These are phyloP conservation scores for Lysandra coridon DNA, from an alignment of 2,888 invertebrate species.

Conservation along the genomic window DNA sequence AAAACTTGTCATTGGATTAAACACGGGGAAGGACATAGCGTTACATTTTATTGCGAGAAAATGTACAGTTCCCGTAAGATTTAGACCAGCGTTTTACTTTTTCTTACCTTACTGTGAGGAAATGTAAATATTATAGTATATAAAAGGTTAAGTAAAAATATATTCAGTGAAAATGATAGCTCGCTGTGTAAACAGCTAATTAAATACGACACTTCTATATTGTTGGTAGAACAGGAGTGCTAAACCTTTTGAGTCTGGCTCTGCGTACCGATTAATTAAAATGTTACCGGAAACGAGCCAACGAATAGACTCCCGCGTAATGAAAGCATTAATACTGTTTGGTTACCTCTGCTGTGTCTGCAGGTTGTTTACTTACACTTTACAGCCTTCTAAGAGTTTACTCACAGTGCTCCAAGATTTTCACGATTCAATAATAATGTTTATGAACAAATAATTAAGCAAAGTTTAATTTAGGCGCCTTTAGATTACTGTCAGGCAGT, in stretches of 20 bases:
- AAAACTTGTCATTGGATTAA: too few relatives aligned
- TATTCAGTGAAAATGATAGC: not conserved
- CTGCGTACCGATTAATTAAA: conserved; percentile 4
- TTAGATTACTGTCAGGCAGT: too few relatives aligned
- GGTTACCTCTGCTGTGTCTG: not conserved
- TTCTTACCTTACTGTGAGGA: too few relatives aligned
- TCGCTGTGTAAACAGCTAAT: not conserved
- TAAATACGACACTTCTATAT: conserved; percentile 6
- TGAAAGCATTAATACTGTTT: conserved; percentile 17
- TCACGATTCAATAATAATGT: too few relatives aligned
- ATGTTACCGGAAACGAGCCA: conserved; percentile 1
- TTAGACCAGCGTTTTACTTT: too few relatives aligned
- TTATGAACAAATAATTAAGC: too few relatives aligned
- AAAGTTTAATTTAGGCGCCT: too few relatives aligned
- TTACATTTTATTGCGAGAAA: too few relatives aligned
- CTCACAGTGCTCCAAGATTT: not conserved
- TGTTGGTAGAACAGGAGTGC: not conserved
- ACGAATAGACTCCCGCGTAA: conserved; percentile 2
- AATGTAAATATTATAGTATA: too few relatives aligned
- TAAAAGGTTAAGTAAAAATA: too few relatives aligned
- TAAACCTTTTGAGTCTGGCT: conserved; percentile 8
- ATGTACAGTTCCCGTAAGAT: too few relatives aligned
- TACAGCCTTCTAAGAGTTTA: not conserved
- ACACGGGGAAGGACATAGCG: too few relatives aligned
- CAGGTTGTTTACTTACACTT: not conserved